Evolutionary conservation across 2,888 invertebrate genomes (phyloP).

Genomic region (Incurvaria masculella): DNA sequence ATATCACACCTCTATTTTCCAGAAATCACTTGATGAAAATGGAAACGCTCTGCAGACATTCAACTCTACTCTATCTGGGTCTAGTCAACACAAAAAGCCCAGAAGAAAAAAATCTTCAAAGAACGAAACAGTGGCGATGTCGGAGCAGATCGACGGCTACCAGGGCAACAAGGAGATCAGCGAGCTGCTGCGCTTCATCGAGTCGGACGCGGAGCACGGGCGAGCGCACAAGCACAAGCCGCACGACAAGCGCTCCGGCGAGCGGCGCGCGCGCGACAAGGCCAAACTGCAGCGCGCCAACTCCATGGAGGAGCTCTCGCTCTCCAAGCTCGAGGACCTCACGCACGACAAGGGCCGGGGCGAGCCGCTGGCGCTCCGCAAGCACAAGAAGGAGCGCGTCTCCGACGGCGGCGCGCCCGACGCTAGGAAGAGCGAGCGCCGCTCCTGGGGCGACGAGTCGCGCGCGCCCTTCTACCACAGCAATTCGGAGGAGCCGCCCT

Average conservation of each 20-base stretch:
- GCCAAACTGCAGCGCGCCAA: slow-evolving; percentile 59
- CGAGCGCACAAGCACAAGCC: slow-evolving; percentile 35
- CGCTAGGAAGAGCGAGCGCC: slow-evolving; percentile 41
- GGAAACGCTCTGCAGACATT: slow-evolving; percentile 67
- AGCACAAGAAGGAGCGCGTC: slow-evolving; percentile 19
- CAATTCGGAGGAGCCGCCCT: background rate
- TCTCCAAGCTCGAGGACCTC: slow-evolving; percentile 69
- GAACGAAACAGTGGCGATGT: slow-evolving; percentile 54
- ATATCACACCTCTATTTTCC: too few species aligned
- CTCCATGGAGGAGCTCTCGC: slow-evolving; percentile 78
- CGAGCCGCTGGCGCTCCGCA: slow-evolving; percentile 25
- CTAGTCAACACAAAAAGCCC: slow-evolving; percentile 54
- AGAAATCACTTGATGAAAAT: slow-evolving; percentile 76
- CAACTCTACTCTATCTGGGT: slow-evolving; percentile 44
- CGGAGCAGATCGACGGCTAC: slow-evolving; percentile 72
- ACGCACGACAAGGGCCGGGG: slow-evolving; percentile 13
- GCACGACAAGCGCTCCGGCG: slow-evolving; percentile 49
- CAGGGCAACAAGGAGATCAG: slow-evolving; percentile 75
- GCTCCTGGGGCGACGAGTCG: slow-evolving; percentile 57
- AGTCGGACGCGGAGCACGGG: slow-evolving; percentile 52
- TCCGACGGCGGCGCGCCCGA: slow-evolving; percentile 23
- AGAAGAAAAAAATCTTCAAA: slow-evolving; percentile 59
- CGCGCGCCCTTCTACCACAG: background rate
- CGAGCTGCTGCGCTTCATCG: slow-evolving; percentile 74
- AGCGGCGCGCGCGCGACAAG: slow-evolving; percentile 35